Evolutionary conservation across 1,140 invertebrate species (phyloP), one percentile per base, ranked within the genome.

Genomic region (Brachystomella parvula): DNA sequence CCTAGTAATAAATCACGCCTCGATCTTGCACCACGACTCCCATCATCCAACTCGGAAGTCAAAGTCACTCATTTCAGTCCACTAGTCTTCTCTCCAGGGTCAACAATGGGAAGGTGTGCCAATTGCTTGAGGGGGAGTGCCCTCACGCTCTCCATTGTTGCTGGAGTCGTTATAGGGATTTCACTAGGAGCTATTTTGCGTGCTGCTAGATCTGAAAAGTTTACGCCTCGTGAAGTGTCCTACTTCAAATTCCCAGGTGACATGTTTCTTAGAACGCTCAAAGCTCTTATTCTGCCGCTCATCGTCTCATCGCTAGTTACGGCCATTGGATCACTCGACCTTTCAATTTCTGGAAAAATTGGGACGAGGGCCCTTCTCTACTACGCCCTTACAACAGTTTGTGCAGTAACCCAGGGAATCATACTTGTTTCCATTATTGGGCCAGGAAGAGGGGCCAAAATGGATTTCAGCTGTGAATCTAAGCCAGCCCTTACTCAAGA

Each of bases 381-480:
- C 77, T 91, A 91, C 76, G 80, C 89, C 75, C 77, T 80, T 12
- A 91, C 89, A 12, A 92, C 89, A 0, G 77, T 90, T 62, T 78
- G 83, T 64, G 85, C 87, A 17, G 87, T 87, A 17, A 79, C 89
- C 61, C 76, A 88, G 63, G 86, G 88, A 65, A 87, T 90, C 65
- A 82, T 88, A 65, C 75, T 90, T 31, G 87, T 88, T 1, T 75
- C 86, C 1, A 77, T 81, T 2, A 87, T 91, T 53, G 82, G 84
- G 73, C 89, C 89, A 12, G 89, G 89, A 63, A 75, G 26, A 71
- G 78, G 15, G 2, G 19, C 47, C 72, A 74, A 58, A 68, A 71
- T 29, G 67, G 63, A n/a, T 71, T 67, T 63, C 3, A 71, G 69
- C 31, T 70, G 71, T 29, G 65, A 69, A 28, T 75, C 77, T 17